These are phyloP conservation scores for Neosilurus mollespiculum DNA, from an alignment of 2,797 vertebrate genomes.

Conservation along the genomic window DNA sequence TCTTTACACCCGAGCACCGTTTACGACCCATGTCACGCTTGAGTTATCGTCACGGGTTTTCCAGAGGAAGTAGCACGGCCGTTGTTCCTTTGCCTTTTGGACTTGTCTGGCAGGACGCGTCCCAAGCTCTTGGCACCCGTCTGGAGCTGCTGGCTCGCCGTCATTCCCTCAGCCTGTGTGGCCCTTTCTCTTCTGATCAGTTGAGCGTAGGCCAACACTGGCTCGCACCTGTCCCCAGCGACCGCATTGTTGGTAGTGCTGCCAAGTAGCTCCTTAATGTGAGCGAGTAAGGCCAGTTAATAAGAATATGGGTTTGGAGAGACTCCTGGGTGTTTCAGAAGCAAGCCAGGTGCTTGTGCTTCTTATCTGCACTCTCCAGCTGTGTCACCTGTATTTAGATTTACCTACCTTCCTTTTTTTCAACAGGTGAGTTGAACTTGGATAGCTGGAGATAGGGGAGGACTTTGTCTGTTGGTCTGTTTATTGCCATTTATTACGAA, in stretches of 20 bases:
- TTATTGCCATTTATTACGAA: neutral
- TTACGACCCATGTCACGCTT: conserved; percentile 14
- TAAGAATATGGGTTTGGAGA: conserved; percentile 39
- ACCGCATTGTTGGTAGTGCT: conserved; percentile 32
- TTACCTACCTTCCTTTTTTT: neutral
- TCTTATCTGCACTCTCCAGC: neutral
- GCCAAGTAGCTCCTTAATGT: conserved; percentile 8
- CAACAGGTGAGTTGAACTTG: neutral
- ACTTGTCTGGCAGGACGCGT: conserved; percentile 19
- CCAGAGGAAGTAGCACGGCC: conserved; percentile 33
- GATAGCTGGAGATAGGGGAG: neutral
- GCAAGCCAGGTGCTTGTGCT: conserved; percentile 34
- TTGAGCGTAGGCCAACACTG: conserved; percentile 17
- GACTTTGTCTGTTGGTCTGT: neutral
- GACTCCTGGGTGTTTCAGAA: conserved; percentile 8
- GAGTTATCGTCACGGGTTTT: conserved; percentile 35
- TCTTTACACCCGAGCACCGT: conserved; percentile 16
- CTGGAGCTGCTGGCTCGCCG: conserved; percentile 19
- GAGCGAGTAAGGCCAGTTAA: conserved; percentile 7
- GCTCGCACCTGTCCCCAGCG: conserved; percentile 36
- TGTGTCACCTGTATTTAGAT: conserved; percentile 35
- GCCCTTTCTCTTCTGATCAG: conserved; percentile 22
- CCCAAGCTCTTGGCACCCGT: neutral
- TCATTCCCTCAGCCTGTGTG: conserved; percentile 20
- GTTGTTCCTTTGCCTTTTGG: conserved; percentile 39